Conservation (phyloP, 2,797 vertebrate species). For the Gymnodraco acuticeps region DNA sequence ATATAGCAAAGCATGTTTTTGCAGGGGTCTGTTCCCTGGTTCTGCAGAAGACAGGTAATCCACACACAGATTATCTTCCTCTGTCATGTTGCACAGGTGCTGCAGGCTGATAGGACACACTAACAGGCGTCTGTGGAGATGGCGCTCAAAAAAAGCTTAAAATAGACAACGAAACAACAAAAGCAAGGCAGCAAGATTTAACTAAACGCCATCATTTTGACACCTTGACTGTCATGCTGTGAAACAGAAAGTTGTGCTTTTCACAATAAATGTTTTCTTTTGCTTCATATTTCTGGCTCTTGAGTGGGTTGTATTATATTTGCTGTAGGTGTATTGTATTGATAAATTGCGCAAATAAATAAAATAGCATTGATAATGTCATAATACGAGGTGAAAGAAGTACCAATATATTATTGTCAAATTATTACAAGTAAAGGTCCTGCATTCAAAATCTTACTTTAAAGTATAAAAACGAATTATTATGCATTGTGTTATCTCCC, state of each 20-base stretch:
- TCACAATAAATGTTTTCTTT: neutral
- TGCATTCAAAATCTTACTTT: no score
- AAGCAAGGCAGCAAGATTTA: neutral
- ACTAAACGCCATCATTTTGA: neutral
- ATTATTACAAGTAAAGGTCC: no score
- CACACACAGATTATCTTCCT: conserved; percentile 66
- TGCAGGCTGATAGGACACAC: conserved; percentile 69
- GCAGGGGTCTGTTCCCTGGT: conserved; percentile 27
- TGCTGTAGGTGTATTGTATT: neutral
- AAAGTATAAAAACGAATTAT: no score
- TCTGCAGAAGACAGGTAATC: conserved; percentile 69
- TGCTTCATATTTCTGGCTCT: neutral
- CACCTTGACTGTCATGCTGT: neutral
- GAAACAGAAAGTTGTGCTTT: neutral
- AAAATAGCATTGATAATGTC: neutral
- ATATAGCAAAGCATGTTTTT: neutral
- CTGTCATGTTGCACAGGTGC: conserved; percentile 76
- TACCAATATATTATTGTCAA: no score
- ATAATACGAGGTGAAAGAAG: neutral
- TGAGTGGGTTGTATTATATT: neutral
- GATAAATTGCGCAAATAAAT: conserved; percentile 2
- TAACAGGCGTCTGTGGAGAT: conserved; percentile 50
- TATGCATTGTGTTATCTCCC: no score
- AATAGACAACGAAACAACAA: conserved; percentile 41
- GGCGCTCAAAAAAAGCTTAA: conserved; percentile 39